phyloP scores from a whole-genome alignment of 2,113 vertebrate species.

The Onychorhynchus coronatus region DNA sequence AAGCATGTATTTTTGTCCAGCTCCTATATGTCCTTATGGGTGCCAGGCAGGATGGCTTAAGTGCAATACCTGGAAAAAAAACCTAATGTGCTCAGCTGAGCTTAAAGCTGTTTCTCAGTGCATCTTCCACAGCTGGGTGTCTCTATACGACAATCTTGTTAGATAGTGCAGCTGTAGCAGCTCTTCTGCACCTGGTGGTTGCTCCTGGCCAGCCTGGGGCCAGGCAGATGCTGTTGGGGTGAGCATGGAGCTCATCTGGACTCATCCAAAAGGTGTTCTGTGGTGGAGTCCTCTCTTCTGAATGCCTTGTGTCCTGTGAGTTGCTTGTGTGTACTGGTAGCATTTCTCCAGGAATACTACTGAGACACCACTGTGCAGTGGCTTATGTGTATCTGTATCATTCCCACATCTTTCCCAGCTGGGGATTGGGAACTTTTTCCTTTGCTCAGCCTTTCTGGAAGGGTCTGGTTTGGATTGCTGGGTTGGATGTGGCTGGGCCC shows the following conservation, averaged over 20 bases:
- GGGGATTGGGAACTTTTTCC: rapidly evolving
- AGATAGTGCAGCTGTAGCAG: not conserved
- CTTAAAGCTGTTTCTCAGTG: not conserved
- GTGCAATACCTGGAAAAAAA: not conserved
- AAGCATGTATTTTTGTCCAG: not conserved
- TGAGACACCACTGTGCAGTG: rapidly evolving
- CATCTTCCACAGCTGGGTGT: not conserved
- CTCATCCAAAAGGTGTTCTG: not conserved
- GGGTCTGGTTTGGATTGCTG: rapidly evolving
- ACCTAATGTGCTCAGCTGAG: not conserved
- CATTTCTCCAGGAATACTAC: not conserved
- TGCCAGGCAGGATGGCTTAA: not conserved
- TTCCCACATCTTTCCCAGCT: not conserved
- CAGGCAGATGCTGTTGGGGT: not conserved
- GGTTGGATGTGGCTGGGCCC: not conserved
- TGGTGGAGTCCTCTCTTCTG: not conserved
- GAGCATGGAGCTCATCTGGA: not conserved
- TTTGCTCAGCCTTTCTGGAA: not conserved
- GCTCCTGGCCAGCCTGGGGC: not conserved
- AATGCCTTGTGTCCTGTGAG: not conserved
- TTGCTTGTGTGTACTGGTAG: not conserved
- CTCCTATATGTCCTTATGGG: not conserved
- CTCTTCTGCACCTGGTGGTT: not conserved
- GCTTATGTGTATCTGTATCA: rapidly evolving
- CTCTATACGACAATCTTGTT: not conserved